Conservation (phyloP, 1,140 invertebrate species). For the Drosophila arawakana region DNA sequence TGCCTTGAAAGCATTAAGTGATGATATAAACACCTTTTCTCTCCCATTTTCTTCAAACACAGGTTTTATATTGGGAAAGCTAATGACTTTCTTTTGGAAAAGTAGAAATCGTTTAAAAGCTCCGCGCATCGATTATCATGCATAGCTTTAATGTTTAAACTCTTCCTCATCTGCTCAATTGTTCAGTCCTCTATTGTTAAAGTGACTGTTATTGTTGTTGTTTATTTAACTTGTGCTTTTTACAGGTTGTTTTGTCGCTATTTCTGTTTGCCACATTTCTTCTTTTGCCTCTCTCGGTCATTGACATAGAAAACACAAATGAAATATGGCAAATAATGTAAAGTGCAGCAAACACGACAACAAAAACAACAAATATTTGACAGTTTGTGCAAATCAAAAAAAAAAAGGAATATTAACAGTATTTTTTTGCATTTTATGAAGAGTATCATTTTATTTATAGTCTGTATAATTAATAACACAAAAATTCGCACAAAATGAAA, state of each 20-base stretch:
- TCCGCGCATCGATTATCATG: conserved; percentile 26
- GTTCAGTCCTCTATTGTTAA: not conserved
- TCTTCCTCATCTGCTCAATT: conserved; percentile 16
- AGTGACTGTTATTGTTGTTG: conserved; percentile 25
- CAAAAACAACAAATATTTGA: conserved; percentile 26
- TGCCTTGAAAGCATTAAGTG: conserved; percentile 9
- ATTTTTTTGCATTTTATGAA: not conserved
- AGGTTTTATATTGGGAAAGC: conserved; percentile 35
- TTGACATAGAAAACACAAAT: conserved; percentile 43
- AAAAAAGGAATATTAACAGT: not conserved
- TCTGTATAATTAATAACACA: too few species aligned
- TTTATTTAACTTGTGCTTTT: conserved; percentile 33
- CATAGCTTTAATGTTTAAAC: not conserved
- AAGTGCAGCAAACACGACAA: conserved; percentile 14
- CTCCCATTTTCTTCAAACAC: too few species aligned
- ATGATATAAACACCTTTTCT: conserved; percentile 11
- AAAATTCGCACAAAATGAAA: conserved; percentile 21
- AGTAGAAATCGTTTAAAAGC: conserved; percentile 43
- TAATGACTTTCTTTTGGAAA: conserved; percentile 43
- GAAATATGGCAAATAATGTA: conserved; percentile 25
- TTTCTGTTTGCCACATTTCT: not conserved
- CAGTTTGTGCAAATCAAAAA: conserved; percentile 19
- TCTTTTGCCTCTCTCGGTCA: conserved; percentile 27
- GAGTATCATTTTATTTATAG: not conserved
- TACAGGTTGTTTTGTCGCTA: conserved; percentile 24